Base-by-base conservation (phyloP, 2,797 vertebrate genomes). In the Alosa sapidissima region DNA sequence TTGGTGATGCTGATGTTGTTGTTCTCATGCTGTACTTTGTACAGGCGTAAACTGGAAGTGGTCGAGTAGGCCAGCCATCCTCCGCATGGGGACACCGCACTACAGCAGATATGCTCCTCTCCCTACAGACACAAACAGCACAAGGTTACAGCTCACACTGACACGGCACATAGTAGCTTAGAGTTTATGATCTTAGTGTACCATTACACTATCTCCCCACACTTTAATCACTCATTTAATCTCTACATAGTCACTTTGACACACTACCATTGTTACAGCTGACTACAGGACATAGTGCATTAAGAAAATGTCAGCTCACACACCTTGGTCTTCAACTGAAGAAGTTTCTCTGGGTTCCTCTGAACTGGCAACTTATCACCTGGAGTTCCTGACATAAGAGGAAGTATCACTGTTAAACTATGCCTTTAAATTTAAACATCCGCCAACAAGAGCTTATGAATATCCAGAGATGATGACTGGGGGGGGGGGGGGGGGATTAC, bases 291-390 rank as follows among this genome's bases (percentile, higher is more conserved):
- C 36, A 19, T 75, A 33, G 68, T 41, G 5, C 68, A 45, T 75
- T 36, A 13, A 41, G 11, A 72, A 75, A 75, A 75, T 4, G n/a
- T 13, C 60, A 11, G 36, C 2, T 62, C 88, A 81, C 89, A 88
- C 85, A 99, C 98, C 97, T 99, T 99, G 85, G 92, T 94, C 92
- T 99, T 98, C 78, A 99, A 94, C 88, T 98, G 95, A 48, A 99
- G 86, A 3, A 99, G 95, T 82, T 98, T 98, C 91, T 98, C 97
- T 1, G 97, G 97, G 86, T 95, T 94, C 83, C 88, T 96, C 90
- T 95, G 95, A 81, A 99, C 88, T 47, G 93, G 90, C 24, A 99
- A 95, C 87, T 92, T 86, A 78, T 97, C 96, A 0, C 97, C 98
- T 0, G 96, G 93, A 51, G 91, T 93, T 24, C 97, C 98, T 98